Evolutionary conservation across 1,140 invertebrate species (phyloP).

Genomic region (Caerostris darwini): DNA sequence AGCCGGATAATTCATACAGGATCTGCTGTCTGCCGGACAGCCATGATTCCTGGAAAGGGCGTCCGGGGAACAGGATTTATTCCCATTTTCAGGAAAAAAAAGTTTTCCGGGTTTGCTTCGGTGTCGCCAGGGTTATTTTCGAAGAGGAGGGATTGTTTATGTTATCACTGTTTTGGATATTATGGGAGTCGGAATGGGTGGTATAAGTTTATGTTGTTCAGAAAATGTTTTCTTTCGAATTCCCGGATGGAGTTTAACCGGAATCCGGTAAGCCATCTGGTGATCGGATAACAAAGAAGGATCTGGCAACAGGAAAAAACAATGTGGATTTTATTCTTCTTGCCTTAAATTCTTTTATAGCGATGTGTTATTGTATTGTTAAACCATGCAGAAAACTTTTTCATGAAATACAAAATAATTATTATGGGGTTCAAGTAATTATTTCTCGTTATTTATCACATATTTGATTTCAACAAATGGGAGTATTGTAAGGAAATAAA

Average conservation of each 20-base stretch:
- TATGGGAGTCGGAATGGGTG: not conserved
- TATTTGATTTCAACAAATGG: no score
- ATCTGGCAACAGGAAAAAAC: not conserved
- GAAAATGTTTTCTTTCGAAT: not conserved
- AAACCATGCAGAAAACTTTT: no score
- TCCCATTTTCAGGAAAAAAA: not conserved
- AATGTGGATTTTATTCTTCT: no score
- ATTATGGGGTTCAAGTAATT: no score
- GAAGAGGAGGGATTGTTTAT: constrained; percentile 5
- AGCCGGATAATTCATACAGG: constrained; percentile 5
- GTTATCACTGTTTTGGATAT: constrained; percentile 20
- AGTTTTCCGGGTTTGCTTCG: not conserved
- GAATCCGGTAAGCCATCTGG: constrained; percentile 1
- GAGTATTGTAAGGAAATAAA: no score
- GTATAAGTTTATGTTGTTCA: not conserved
- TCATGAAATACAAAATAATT: no score
- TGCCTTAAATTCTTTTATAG: not conserved
- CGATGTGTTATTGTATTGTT: not conserved
- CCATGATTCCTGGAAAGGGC: not conserved
- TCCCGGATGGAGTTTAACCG: constrained; percentile 14
- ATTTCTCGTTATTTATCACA: no score
- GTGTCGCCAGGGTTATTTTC: constrained; percentile 17
- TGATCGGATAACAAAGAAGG: not conserved
- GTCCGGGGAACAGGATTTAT: constrained; percentile 30
- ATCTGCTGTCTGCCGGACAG: not conserved